Evolutionary conservation across 2,113 vertebrate genomes (phyloP).

Genomic region (Corythaixoides concolor): DNA sequence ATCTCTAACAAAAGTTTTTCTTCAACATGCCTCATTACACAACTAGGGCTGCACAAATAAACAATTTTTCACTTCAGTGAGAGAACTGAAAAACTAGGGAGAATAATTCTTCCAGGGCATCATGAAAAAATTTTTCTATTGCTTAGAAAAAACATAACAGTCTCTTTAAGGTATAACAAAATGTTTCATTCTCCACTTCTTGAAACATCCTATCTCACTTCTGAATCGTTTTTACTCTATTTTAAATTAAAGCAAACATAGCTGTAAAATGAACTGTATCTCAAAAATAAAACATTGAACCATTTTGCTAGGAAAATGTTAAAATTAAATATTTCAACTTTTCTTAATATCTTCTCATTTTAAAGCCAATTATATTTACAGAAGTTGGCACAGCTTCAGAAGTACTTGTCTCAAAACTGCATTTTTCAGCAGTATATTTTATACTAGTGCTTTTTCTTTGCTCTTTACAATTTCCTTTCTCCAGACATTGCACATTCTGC

Average conservation of each 20-base stretch:
- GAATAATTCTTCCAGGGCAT: not conserved
- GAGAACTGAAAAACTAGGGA: not conserved
- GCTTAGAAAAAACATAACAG: not conserved
- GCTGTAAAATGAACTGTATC: not conserved
- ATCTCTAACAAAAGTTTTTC: not conserved
- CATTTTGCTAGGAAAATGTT: not conserved
- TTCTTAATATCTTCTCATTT: not conserved
- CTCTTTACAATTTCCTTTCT: constrained; percentile 29
- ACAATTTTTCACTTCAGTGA: constrained; percentile 53
- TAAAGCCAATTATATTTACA: not conserved
- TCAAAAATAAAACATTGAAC: not conserved
- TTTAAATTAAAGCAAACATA: not conserved
- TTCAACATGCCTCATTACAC: constrained; percentile 36
- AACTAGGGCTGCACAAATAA: constrained; percentile 32
- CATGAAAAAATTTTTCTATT: not conserved
- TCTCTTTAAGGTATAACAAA: not conserved
- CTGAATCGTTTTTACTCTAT: not conserved
- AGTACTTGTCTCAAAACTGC: not conserved
- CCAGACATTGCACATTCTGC: not conserved
- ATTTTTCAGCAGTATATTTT: not conserved
- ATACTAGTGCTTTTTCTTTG: not conserved
- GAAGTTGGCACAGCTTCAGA: not conserved
- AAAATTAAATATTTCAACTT: not conserved
- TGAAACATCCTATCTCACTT: not conserved
- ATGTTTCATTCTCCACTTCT: not conserved